Conservation (phyloP, 2,113 vertebrate species). For the Elachura formosa region DNA sequence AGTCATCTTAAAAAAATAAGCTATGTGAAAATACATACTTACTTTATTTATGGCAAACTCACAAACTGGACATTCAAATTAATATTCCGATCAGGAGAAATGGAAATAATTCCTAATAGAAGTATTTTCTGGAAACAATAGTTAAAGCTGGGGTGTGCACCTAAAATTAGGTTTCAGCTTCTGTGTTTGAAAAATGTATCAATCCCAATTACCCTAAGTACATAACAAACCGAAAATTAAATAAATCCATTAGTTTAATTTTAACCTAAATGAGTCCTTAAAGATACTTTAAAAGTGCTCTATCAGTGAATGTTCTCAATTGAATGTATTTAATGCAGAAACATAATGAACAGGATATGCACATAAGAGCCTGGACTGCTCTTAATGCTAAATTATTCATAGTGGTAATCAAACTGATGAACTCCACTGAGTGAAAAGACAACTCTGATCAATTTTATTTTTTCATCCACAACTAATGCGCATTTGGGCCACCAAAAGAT, state of each 20-base stretch:
- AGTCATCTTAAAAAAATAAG: background rate
- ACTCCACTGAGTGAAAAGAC: background rate
- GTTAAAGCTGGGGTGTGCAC: background rate
- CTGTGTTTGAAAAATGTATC: background rate
- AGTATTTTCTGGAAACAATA: background rate
- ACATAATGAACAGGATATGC: background rate
- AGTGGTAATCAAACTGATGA: background rate
- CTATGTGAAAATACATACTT: background rate
- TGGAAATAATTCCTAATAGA: background rate
- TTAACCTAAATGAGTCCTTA: conserved; percentile 15
- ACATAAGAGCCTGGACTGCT: background rate
- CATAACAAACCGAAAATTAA: conserved; percentile 20
- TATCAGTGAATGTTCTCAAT: background rate
- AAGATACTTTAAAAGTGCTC: background rate
- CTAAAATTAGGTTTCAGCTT: background rate
- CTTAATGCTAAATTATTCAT: conserved; percentile 1
- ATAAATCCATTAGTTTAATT: conserved; percentile 29
- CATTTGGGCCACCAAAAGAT: background rate
- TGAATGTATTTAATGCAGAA: background rate
- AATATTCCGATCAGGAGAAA: background rate
- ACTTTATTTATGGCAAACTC: background rate
- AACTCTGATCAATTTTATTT: background rate
- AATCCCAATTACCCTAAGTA: conserved; percentile 6
- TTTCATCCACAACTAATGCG: background rate
- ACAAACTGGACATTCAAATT: background rate